Conservation (phyloP, 92 coral and sea anemone species). For the Desmophyllum pertusum region DNA sequence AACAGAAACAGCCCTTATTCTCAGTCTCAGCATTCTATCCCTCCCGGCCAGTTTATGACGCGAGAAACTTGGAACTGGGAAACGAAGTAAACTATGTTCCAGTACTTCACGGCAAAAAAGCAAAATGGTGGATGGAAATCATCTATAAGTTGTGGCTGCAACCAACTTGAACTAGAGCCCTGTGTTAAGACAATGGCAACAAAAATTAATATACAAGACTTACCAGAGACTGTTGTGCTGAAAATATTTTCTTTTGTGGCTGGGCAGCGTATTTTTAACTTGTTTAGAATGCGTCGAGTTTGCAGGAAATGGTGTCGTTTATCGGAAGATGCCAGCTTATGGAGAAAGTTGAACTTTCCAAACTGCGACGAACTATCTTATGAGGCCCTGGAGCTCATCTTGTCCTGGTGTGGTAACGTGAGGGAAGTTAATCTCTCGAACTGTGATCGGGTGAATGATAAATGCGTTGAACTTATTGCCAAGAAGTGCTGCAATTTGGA, state of each 20-base stretch:
- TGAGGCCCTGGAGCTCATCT: conserved; percentile 42
- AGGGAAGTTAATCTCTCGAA: conserved; percentile 58
- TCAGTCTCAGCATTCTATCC: not conserved
- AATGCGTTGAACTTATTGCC: conserved; percentile 59
- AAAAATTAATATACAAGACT: conserved; percentile 25
- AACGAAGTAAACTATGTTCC: not conserved
- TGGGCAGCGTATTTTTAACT: conserved; percentile 60
- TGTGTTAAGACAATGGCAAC: not conserved
- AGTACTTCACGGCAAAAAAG: not conserved
- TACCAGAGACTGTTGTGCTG: conserved; percentile 71
- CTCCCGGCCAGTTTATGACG: not conserved
- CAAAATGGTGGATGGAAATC: conserved; percentile 5
- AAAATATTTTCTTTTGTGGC: conserved; percentile 61
- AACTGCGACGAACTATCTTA: conserved; percentile 54
- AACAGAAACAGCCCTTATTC: too few relatives aligned
- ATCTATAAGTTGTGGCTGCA: not conserved
- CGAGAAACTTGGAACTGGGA: not conserved
- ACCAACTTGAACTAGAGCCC: not conserved
- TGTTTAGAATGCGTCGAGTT: conserved; percentile 63
- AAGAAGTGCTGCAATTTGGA: conserved; percentile 55
- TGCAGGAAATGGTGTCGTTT: conserved; percentile 72
- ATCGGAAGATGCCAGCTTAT: conserved; percentile 70
- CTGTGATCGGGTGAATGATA: conserved; percentile 64
- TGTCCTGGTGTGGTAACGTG: conserved; percentile 59
- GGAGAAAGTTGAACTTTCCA: conserved; percentile 66